These are phyloP conservation scores for Sebastes trivittatus DNA, from an alignment of 2,797 vertebrate genomes.

Conservation along the genomic window DNA sequence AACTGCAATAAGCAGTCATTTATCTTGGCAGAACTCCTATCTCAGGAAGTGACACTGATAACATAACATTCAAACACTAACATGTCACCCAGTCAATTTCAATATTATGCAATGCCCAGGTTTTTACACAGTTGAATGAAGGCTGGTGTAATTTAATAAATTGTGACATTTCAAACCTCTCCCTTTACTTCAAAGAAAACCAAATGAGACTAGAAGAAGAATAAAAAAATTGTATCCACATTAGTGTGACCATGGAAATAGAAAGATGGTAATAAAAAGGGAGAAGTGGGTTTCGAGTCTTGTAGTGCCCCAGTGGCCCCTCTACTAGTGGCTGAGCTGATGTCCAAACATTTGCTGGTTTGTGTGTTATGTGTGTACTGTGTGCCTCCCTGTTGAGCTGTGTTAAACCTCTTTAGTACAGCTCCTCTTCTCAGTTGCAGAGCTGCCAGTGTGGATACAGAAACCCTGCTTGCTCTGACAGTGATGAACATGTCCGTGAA, in stretches of 20 bases:
- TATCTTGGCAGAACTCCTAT: neutral
- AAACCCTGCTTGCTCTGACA: constrained; percentile 25
- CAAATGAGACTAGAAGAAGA: neutral
- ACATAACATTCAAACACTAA: too few species aligned
- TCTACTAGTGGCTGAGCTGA: neutral
- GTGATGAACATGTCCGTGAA: constrained; percentile 48
- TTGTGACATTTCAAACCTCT: neutral
- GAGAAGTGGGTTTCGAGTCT: neutral
- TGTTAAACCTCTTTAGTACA: constrained; percentile 46
- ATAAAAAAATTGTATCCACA: neutral
- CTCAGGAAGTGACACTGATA: neutral
- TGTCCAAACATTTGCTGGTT: constrained; percentile 4
- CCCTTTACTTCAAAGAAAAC: neutral
- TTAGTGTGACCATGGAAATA: neutral
- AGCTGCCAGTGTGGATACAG: constrained; percentile 34
- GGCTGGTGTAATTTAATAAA: neutral
- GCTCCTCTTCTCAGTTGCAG: constrained; percentile 23
- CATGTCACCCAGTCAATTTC: neutral
- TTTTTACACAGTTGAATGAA: neutral
- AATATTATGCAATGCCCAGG: neutral
- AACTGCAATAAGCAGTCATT: neutral
- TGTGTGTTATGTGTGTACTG: neutral
- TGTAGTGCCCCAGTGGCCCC: neutral
- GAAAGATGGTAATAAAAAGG: neutral
- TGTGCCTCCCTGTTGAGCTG: constrained; percentile 18